Conservation (phyloP, 2,888 invertebrate genomes). For the Xylocampa areola region DNA sequence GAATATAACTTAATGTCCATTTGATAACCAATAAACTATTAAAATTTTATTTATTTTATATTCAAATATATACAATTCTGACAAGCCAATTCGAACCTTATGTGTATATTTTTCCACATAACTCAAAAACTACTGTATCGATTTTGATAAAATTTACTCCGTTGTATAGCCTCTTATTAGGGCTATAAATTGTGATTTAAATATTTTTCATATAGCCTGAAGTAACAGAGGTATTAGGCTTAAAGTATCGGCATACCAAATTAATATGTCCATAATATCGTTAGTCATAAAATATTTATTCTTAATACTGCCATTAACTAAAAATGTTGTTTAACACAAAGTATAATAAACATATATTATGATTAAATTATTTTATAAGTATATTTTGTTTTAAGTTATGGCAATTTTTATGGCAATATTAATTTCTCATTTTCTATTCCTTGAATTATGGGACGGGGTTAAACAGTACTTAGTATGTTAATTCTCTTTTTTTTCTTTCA, state of each 20-base stretch:
- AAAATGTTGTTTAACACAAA: slow-evolving; percentile 2
- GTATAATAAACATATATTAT: slow-evolving; percentile 12
- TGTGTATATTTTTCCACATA: slow-evolving; percentile 23
- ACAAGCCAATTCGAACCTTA: slow-evolving; percentile 2
- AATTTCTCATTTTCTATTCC: slow-evolving; percentile 6
- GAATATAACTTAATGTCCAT: slow-evolving; percentile 12
- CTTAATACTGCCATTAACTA: slow-evolving; percentile 19
- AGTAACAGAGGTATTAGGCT: background rate
- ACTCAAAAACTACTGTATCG: slow-evolving; percentile 18
- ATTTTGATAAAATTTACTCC: slow-evolving; percentile 13
- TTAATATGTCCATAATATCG: slow-evolving; percentile 8
- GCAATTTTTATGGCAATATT: slow-evolving; percentile 11
- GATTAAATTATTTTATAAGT: slow-evolving; percentile 5
- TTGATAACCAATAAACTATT: slow-evolving; percentile 39
- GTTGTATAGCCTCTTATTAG: background rate
- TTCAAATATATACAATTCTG: background rate
- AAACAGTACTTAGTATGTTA: too few species aligned
- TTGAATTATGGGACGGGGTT: background rate
- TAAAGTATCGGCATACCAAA: slow-evolving; percentile 3
- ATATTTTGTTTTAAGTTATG: slow-evolving; percentile 2
- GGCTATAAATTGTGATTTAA: background rate
- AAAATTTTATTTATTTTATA: slow-evolving; percentile 20
- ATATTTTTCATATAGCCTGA: background rate
- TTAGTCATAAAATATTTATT: slow-evolving; percentile 21
- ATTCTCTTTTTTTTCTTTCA: too few species aligned